Evolutionary conservation across 2,888 invertebrate species (phyloP), one percentile per base, ranked within the genome.

Genomic region (Amphimallon solstitiale): DNA sequence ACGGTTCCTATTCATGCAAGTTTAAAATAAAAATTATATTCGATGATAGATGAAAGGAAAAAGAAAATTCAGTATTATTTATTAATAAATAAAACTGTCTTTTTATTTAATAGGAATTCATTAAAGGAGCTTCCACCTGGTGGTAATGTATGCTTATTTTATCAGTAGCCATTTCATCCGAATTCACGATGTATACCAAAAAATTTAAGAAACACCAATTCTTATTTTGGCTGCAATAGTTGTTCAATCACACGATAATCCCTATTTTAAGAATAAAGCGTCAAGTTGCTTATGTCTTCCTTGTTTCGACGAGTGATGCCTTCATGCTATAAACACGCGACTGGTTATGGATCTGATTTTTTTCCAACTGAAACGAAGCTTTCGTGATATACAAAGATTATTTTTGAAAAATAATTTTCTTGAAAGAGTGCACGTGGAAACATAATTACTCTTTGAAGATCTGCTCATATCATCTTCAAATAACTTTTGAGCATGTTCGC

Each of bases 271-370:
- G 12, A 69, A 67, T 21, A 70, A 70, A 10, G 37, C 10, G 34
- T 59, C 66, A 67, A 68, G n/a, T 63, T 37, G 51, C 66, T 68
- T 12, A 71, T 67, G 40, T 72, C 66, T 54, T 71, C 48, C 19
- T 48, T 48, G 48, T 48, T 48, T 48, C 15, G 48, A 7, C 48
- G 15, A 67, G 43, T 71, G 29, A 68, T 63, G 35, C 62, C 69
- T 29, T 67, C 67, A 62, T 72, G 71, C 67, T 70, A 72, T 66
- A 71, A 12, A 23, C 71, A 66, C 35, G 71, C 66, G 40, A 65
- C 29, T 21, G 65, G 54, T 38, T 67, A 63, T 34, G 21, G 21
- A 14, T 45, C 46, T 34, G 34, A 43, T 46, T 70, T 64, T 46
- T 68, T 66, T 17, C 70, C 70, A 10, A 66, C 67, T 34, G 65